Evolutionary conservation across 2,113 vertebrate species (phyloP).

Genomic region (Cyanoderma ruficeps): DNA sequence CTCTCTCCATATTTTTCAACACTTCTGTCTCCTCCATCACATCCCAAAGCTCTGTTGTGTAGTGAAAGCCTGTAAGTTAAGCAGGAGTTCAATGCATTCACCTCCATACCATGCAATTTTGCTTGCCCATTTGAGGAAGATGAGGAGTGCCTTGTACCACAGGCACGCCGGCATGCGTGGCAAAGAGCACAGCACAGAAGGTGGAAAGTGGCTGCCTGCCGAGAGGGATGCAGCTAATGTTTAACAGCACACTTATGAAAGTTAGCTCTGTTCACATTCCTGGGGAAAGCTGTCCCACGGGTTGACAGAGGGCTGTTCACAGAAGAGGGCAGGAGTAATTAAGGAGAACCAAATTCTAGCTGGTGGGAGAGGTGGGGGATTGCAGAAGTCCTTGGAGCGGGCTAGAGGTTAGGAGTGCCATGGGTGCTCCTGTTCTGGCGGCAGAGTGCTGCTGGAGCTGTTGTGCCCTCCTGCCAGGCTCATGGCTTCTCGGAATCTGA

Average conservation of each 20-base stretch:
- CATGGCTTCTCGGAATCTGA: fast-evolving
- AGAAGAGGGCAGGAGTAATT: neutral
- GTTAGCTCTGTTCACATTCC: neutral
- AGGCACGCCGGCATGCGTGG: fast-evolving
- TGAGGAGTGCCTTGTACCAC: fast-evolving
- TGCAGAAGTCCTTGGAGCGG: neutral
- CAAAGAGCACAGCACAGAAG: neutral
- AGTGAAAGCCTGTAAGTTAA: neutral
- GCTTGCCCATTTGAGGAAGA: neutral
- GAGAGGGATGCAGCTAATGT: neutral
- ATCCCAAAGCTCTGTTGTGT: neutral
- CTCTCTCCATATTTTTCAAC: constrained; percentile 17
- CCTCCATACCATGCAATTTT: neutral
- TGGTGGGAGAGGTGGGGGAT: neutral
- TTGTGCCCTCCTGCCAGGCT: neutral
- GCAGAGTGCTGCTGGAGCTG: neutral
- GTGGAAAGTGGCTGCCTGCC: neutral
- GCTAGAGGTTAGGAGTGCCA: neutral
- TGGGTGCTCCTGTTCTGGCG: neutral
- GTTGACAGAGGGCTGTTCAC: neutral
- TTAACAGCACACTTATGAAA: neutral
- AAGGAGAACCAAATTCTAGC: neutral
- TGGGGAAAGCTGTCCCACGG: fast-evolving
- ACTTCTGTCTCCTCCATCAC: constrained; percentile 24
- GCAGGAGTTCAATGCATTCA: neutral